Percentiles rank a stretch among this genome's conserved stretches.
Evolutionary conservation across 2,888 invertebrate genomes (phyloP).

Genomic region (Dryocosmus kuriphilus): DNA sequence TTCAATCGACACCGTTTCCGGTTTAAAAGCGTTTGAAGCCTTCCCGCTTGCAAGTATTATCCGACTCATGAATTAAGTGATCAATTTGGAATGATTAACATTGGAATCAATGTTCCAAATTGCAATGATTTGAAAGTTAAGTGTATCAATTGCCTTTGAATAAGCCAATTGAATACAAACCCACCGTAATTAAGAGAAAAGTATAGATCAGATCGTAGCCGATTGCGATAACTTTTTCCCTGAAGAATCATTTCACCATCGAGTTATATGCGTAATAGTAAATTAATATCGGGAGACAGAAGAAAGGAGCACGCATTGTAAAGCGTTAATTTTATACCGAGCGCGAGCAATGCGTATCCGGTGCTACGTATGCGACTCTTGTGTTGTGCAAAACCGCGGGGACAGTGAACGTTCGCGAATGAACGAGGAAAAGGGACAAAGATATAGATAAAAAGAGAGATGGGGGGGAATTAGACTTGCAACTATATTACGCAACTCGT

Average conservation of each 20-base stretch:
- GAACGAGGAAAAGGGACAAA: conserved; percentile 6
- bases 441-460: conserved; percentile 23
- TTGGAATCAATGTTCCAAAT: neutral
- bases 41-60: neutral
- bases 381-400: neutral
- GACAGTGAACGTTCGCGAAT: conserved; percentile 9
- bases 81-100: neutral
- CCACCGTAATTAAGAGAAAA: neutral
- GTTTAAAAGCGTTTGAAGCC: neutral
- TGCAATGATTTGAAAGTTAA: neutral
- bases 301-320: conserved; percentile 17
- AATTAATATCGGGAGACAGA: conserved; percentile 31
- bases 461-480: conserved; percentile 26
- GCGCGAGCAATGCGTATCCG: neutral
- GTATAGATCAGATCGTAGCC: neutral
- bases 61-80: neutral
- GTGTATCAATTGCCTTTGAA: neutral
- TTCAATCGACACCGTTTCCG: neutral
- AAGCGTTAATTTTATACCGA: conserved; percentile 15
- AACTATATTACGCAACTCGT: conserved; percentile 37
- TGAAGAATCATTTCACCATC: neutral
- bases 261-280: neutral
- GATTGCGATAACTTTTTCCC: neutral
- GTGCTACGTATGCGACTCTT: conserved; percentile 1
- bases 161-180: neutral